Base-by-base conservation (phyloP, 1,140 invertebrate genomes). In the Cherax quadricarinatus region DNA sequence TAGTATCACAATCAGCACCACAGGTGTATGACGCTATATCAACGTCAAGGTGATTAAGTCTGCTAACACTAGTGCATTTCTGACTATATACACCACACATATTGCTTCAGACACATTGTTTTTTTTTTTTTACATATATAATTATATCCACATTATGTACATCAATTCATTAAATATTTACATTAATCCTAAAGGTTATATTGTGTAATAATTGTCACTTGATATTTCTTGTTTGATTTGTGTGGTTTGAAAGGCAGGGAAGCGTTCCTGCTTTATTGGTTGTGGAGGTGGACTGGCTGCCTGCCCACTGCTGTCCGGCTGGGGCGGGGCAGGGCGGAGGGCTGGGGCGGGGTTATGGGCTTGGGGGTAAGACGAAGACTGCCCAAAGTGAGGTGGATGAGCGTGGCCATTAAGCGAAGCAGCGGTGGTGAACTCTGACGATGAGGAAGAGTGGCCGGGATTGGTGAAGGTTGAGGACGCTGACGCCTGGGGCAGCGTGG, bases 151-250 rank as follows among this genome's bases (percentile, higher is more conserved):
- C 30, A 57, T 80, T 88, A 60, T 75, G 24, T 75, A 75, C 70
- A 75, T 12, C 16, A 70, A 75, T 75, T 75, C n/a, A 75, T 30
- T 30, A 9, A 30, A 30, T 75, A 30, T 30, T n/a, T 75, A 75
- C 21, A 75, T 30, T 9, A 75, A 75, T 75, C 24, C 41, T 18
- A 24, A 60, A 9, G 89, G 90, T 91, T 91, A 91, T 70, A 91
- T 91, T 51, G 90, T 85, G 57, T 91, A 91, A 66, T 91, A 91
- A 80, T 86, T 79, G 12, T 91, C 90, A 70, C n/a, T 60, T 18
- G 90, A 49, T 79, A 91, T 86, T 86, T 91, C 90, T 73, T 91
- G 90, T 91, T 91, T 91, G 90, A 91, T 91, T 48, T 91, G 89
- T 10, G 83, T 91, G 9, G 66, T 48, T 16, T 91, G 84, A 49